Conservation (phyloP, 64 coral and sea anemone species). For the Pocillopora damicornis region DNA sequence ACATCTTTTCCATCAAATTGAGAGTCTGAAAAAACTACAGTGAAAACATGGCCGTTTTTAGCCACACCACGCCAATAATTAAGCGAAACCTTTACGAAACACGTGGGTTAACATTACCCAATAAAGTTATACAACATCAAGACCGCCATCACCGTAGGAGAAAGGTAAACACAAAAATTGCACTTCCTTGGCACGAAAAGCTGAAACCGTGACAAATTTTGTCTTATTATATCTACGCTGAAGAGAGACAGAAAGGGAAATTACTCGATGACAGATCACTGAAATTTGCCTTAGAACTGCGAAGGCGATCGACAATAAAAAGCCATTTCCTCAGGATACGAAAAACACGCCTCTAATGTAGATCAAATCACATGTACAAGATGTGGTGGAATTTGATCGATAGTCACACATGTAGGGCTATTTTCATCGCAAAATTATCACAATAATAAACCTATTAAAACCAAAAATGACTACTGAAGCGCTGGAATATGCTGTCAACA, state of each 20-base stretch:
- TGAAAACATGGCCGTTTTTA: not conserved
- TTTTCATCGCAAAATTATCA: not conserved
- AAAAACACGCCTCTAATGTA: too few species aligned
- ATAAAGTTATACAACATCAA: constrained; percentile 1
- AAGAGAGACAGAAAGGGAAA: constrained; percentile 10
- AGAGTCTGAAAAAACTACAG: not conserved
- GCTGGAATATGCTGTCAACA: too few species aligned
- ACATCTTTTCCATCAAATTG: not conserved
- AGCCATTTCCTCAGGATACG: not conserved
- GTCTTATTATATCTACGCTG: not conserved
- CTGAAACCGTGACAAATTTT: not conserved
- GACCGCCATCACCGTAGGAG: not conserved
- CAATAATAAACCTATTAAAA: not conserved
- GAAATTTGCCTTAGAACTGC: not conserved
- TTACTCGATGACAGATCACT: not conserved
- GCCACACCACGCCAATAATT: not conserved
- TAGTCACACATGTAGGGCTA: not conserved
- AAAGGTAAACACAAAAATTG: not conserved
- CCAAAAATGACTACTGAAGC: too few species aligned
- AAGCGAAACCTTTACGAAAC: not conserved
- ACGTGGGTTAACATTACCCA: not conserved
- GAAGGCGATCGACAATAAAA: not conserved
- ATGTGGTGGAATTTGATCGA: constrained; percentile 27
- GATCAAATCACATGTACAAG: too few species aligned
- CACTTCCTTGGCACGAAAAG: not conserved